Base-by-base conservation (phyloP, 2,888 invertebrate genomes). In the Chirona hameri region DNA sequence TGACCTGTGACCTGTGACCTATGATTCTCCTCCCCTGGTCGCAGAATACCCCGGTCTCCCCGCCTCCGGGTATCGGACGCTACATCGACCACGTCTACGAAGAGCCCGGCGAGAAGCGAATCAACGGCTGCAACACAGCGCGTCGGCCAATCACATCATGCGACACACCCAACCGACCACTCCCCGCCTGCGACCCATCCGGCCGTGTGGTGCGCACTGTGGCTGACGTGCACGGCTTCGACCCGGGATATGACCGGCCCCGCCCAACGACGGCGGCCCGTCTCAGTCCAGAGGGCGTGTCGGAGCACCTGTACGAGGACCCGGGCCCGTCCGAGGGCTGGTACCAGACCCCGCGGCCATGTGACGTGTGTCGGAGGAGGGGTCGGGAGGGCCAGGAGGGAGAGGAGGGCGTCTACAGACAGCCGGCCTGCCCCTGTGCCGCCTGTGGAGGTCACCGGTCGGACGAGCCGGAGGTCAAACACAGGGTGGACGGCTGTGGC, bases 61-160 rank as follows among this genome's bases (percentile, higher is more conserved):
- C 52, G 18, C 52, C 52, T 15, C 52, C 52, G 15, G 5, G 52
- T 21, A 9, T 39, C 5, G 24, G 12, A 7, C 79, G 52, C 14
- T 80, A 27, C 52, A 29, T 21, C 15, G 80, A 80, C 18, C 80
- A 80, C 80, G 80, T 80, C 4, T 80, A 80, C 80, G 80, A 80
- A 15, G 80, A 80, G 29, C 80, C 80, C 15, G 27, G 80, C 18
- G 80, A 79, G 24, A 27, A 29, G 27, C 46, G 46, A 12, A 24
- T 46, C 79, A 24, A 21, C 79, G 46, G n/a, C 5, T 0, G 18
- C 31, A 31, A 31, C 31, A 10, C n/a, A n/a, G n/a, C n/a, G n/a
- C n/a, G n/a, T n/a, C 60, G 60, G 4, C 60, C 60, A 60, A 24
- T 60, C 60, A 24, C 21, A 1, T 1, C 60, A 0, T 24, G 18